A percentile compares a stretch with the other conserved stretches of the same genome.
Evolutionary conservation across 2,113 vertebrate species (phyloP).

Genomic region (Elephantulus edwardii): DNA sequence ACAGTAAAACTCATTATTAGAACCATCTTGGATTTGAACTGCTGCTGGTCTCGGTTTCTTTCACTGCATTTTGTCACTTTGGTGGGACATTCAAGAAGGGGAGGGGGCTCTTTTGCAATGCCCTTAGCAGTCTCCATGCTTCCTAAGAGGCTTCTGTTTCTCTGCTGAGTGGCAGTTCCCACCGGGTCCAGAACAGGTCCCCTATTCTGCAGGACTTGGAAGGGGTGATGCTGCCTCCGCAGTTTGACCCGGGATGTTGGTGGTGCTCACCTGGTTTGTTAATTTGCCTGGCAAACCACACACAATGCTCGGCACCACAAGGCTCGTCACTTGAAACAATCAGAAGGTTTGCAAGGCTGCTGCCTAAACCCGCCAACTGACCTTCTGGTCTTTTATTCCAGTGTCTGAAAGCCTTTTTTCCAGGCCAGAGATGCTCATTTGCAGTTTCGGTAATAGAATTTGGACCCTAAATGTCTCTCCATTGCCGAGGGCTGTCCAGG

Average conservation of each 20-base stretch:
- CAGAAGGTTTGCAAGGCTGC: neutral
- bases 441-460: slow-evolving; percentile 61
- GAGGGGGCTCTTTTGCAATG: neutral
- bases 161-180: neutral
- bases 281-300: neutral
- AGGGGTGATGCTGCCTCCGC: neutral
- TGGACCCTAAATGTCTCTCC: neutral
- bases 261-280: neutral
- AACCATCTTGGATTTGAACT: slow-evolving; percentile 3
- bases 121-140: neutral
- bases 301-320: neutral
- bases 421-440: slow-evolving; percentile 25
- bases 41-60: slow-evolving; percentile 7
- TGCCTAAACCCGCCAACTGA: neutral
- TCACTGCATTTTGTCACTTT: neutral
- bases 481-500: neutral
- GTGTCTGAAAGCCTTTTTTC: neutral
- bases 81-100: neutral
- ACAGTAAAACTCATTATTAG: neutral
- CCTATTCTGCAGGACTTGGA: neutral
- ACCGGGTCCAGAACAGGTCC: neutral
- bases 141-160: neutral
- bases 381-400: slow-evolving; percentile 19
- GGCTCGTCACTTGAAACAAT: neutral
- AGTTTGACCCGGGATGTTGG: neutral